phyloP scores from a whole-genome alignment of 2,113 vertebrate species.

The Cinclus mexicanus region DNA sequence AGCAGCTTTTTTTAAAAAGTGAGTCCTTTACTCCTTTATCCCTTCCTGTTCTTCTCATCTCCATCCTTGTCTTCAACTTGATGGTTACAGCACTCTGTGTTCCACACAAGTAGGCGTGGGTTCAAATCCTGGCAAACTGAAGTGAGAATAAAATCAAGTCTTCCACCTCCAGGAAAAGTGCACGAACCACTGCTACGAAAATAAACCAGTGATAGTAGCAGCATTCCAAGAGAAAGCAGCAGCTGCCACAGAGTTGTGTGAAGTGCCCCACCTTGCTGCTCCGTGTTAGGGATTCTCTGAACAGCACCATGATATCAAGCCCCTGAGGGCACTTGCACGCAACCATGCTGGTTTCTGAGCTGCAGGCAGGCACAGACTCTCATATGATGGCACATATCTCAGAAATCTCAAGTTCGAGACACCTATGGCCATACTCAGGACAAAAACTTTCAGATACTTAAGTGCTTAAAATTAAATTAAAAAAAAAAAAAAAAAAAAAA shows the following conservation, averaged over 20 bases:
- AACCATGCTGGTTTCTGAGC: neutral
- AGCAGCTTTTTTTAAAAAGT: neutral
- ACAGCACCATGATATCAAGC: neutral
- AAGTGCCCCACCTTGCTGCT: neutral
- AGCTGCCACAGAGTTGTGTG: neutral
- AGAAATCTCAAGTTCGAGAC: neutral
- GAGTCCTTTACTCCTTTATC: neutral
- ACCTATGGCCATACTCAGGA: neutral
- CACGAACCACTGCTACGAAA: neutral
- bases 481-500: neutral
- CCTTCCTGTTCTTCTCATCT: neutral
- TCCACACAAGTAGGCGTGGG: fast-evolving
- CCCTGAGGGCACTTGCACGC: neutral
- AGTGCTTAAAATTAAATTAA: neutral
- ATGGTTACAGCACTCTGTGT: neutral
- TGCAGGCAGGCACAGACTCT: neutral
- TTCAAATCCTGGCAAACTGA: neutral
- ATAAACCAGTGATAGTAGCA: neutral
- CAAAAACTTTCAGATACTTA: neutral
- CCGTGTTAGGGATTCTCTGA: neutral
- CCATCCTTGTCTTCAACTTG: neutral
- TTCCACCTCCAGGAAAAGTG: neutral
- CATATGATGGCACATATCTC: neutral
- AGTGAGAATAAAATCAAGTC: neutral
- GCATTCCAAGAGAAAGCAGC: neutral